These are phyloP conservation scores for Notarius quadriscutis DNA, from an alignment of 2,113 vertebrate species.

Conservation along the genomic window DNA sequence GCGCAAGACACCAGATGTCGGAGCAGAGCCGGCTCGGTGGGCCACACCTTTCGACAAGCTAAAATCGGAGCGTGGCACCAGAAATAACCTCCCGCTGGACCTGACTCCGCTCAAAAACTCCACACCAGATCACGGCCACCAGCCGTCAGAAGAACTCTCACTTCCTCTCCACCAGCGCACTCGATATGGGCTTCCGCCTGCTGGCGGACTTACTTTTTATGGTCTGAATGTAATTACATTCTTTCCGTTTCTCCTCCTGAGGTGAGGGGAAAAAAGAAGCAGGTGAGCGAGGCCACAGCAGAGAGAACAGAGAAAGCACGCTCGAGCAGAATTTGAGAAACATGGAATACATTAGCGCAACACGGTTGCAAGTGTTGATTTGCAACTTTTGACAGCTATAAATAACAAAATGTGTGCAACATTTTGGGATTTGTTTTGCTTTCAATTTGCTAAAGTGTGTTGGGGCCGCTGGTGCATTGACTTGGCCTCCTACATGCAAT, in stretches of 20 bases:
- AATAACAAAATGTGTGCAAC: conserved; percentile 54
- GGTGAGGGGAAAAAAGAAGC: conserved; percentile 24
- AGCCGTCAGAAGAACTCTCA: conserved; percentile 36
- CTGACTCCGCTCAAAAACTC: conserved; percentile 55
- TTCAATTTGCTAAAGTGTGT: conserved; percentile 53
- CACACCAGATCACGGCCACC: conserved; percentile 54
- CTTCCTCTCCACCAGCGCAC: neutral
- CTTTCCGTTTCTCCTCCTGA: conserved; percentile 1
- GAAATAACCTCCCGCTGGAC: conserved; percentile 71
- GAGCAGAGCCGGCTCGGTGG: conserved; percentile 71
- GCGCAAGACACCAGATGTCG: conserved; percentile 77
- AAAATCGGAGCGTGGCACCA: conserved; percentile 66
- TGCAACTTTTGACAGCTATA: conserved; percentile 57
- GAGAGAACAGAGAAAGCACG: neutral
- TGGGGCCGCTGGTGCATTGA: conserved; percentile 24
- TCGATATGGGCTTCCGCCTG: conserved; percentile 38
- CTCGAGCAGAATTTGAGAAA: neutral
- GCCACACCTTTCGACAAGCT: conserved; percentile 71
- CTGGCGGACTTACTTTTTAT: conserved; percentile 17
- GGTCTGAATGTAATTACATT: conserved; percentile 1
- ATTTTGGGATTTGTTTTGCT: conserved; percentile 53
- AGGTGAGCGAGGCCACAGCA: conserved; percentile 59
- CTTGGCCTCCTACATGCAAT: conserved; percentile 49
- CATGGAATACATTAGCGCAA: conserved; percentile 10
- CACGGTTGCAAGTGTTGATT: conserved; percentile 37